Conservation (phyloP, 2,797 vertebrate genomes). For the Molossus alvarezi region DNA sequence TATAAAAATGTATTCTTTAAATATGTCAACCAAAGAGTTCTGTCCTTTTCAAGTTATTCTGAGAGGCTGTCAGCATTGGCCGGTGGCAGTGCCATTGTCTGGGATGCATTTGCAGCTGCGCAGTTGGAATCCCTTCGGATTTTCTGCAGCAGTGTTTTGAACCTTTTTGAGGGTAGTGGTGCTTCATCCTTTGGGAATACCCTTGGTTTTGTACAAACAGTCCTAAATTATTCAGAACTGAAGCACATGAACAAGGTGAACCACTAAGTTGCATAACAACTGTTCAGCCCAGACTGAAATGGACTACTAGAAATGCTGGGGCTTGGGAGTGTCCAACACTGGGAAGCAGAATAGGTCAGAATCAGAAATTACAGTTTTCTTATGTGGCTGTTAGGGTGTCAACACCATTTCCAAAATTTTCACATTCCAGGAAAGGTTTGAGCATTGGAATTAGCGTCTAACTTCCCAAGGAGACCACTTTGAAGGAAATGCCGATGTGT, state of each 20-base stretch:
- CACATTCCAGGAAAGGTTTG: background rate
- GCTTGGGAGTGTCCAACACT: background rate
- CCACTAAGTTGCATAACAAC: slow-evolving; percentile 21
- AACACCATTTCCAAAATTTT: background rate
- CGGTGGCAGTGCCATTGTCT: background rate
- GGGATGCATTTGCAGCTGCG: background rate
- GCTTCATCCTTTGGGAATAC: slow-evolving; percentile 39
- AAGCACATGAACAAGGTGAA: background rate
- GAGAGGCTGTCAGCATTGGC: background rate
- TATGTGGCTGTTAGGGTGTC: background rate
- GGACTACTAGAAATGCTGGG: background rate
- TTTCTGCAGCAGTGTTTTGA: slow-evolving; percentile 63
- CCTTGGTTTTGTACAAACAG: slow-evolving; percentile 62
- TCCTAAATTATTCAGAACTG: slow-evolving; percentile 42
- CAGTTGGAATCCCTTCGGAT: slow-evolving; percentile 29
- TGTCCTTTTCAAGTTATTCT: slow-evolving; percentile 59
- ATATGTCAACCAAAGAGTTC: background rate
- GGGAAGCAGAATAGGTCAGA: background rate
- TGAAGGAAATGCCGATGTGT: background rate
- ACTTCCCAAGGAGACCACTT: background rate
- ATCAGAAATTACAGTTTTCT: background rate
- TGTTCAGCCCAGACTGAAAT: background rate
- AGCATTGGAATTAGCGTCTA: background rate
- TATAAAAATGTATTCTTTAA: slow-evolving; percentile 51
- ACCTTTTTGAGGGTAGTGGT: slow-evolving; percentile 14